Percentiles rank a stretch among this genome's conserved stretches.
These are phyloP conservation scores for Leptosomus discolor DNA, from an alignment of 2,113 vertebrate species.

Conservation along the genomic window DNA sequence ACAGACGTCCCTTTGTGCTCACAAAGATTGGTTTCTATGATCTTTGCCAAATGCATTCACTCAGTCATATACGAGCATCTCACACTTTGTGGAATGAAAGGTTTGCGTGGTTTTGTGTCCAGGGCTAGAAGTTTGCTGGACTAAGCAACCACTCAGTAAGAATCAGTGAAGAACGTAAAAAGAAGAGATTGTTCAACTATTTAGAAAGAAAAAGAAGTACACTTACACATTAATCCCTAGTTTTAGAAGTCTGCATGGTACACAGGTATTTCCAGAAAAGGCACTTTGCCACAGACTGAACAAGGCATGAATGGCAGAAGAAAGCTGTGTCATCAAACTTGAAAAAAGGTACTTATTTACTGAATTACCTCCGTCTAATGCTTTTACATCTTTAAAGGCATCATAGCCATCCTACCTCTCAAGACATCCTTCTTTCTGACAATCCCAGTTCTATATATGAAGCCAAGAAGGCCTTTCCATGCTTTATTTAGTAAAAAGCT, in stretches of 20 bases:
- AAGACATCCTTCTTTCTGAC: neutral
- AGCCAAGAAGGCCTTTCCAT: neutral
- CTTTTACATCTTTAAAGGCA: neutral
- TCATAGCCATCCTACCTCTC: neutral
- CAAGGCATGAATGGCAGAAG: neutral
- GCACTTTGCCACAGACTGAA: neutral
- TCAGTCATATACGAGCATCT: fast-evolving
- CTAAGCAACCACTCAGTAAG: neutral
- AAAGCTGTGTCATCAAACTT: neutral
- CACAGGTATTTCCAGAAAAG: neutral
- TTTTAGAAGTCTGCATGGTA: neutral
- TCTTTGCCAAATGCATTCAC: neutral
- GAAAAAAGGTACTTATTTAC: neutral
- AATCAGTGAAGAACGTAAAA: neutral
- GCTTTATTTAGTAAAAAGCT: neutral
- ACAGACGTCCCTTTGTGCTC: neutral
- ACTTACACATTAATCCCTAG: neutral
- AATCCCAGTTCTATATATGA: neutral
- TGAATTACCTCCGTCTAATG: neutral
- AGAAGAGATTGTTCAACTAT: neutral
- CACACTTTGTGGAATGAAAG: neutral
- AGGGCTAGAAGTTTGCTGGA: neutral
- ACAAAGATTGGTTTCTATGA: neutral
- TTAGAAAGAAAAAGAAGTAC: neutral
- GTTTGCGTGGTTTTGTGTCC: neutral